Evolutionary conservation across 1,140 invertebrate genomes (phyloP), one percentile per base, ranked within the genome.

Genomic region (Ptiloglossa arizonensis): DNA sequence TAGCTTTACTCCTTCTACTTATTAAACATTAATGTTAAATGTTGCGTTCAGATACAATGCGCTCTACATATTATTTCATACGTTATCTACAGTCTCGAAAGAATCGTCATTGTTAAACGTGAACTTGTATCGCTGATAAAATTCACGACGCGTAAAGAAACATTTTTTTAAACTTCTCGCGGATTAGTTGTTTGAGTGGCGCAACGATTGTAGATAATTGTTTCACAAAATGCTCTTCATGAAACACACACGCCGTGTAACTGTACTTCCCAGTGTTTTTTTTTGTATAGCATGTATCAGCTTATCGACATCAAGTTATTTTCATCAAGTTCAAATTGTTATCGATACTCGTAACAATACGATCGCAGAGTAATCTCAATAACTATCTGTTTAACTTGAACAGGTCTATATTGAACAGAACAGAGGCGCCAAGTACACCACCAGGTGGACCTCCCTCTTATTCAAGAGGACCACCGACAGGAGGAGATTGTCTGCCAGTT

Each of bases 381-480:
- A 24, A 62, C 35, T 83, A 13, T 78, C 9, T 63, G 29, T 79
- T 57, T 38, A 72, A 67, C 67, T 71, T 57, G 8, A 71, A 68
- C 67, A 91, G 90, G 78, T 87, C 88, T 44, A 79, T 88, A 71
- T 60, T 88, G 54, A 90, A 86, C 75, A 86, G 86, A 90, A 89
- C 78, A 67, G 89, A 90, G 64, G 93, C 93, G 64, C 93, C 93
- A n/a, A 92, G 90, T 69, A 94, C 94, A 67, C 94, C 94, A 75
- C 92, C 94, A 29, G 94, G 93, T 59, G 94, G 94, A 24, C 94
- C 94, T 52, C 94, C 95, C 44, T 95, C 95, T 17, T 95, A 95
- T 86, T 94, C 95, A 17, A 91, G 95, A 54, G 95, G 95, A 27
- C 94, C 94, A 64, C 91, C 93, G 32, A 93, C 92, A 22, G 92